Conservation (phyloP, 2,888 invertebrate genomes). For the Copidosoma aretas region DNA sequence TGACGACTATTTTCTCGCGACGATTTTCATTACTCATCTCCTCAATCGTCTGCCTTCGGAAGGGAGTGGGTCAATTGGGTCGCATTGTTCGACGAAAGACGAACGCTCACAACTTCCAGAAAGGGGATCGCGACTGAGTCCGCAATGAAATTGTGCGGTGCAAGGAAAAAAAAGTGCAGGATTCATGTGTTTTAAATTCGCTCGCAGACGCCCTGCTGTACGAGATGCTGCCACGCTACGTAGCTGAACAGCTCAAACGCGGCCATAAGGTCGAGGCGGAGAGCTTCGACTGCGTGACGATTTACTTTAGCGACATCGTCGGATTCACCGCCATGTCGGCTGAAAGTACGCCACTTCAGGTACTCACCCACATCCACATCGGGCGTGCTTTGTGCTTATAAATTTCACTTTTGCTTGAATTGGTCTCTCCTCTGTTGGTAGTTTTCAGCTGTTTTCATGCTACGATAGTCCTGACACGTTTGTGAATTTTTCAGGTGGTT, state of each 20-base stretch:
- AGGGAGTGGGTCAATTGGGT: neutral
- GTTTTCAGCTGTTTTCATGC: too few relatives aligned
- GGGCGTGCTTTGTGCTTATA: too few relatives aligned
- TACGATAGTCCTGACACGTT: too few relatives aligned
- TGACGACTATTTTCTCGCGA: neutral
- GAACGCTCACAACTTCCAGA: neutral
- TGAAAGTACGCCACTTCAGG: slow-evolving; percentile 87
- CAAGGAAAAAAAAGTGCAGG: too few relatives aligned
- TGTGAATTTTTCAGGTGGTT: slow-evolving; percentile 75
- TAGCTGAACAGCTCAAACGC: slow-evolving; percentile 91
- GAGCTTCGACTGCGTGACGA: slow-evolving; percentile 88
- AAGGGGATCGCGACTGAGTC: neutral
- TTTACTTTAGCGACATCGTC: slow-evolving; percentile 94
- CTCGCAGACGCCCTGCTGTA: slow-evolving; percentile 78
- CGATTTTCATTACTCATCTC: neutral
- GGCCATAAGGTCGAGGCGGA: slow-evolving; percentile 91
- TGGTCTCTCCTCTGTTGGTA: too few relatives aligned
- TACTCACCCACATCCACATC: too few relatives aligned
- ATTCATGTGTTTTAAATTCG: slow-evolving; percentile 3
- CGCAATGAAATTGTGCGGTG: neutral
- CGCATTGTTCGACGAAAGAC: neutral
- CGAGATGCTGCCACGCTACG: slow-evolving; percentile 87
- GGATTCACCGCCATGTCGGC: slow-evolving; percentile 93
- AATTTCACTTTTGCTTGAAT: too few relatives aligned
- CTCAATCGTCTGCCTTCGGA: neutral